phyloP scores from a whole-genome alignment of 2,113 vertebrate species.

The Hippopotamus amphibius region DNA sequence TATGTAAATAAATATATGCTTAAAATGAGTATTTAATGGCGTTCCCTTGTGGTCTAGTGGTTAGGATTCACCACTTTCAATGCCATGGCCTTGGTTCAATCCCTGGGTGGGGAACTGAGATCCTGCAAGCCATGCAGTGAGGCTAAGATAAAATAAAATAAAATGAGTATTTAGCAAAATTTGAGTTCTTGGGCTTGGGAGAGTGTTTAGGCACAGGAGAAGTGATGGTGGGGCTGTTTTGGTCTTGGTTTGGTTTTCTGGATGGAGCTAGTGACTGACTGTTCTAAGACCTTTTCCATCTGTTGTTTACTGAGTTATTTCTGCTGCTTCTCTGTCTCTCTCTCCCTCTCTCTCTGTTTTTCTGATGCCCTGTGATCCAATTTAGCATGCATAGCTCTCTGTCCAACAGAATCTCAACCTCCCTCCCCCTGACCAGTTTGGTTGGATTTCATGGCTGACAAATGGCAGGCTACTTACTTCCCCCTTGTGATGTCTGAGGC shows the following conservation, averaged over 20 bases:
- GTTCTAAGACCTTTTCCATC: constrained; percentile 95
- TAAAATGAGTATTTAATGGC: neutral
- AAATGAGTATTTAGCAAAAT: neutral
- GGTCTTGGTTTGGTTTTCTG: constrained; percentile 86
- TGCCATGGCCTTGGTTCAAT: neutral
- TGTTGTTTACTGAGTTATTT: constrained; percentile 93
- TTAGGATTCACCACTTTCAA: neutral
- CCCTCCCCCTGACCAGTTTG: constrained; percentile 89
- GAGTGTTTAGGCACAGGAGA: neutral
- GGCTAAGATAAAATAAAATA: neutral
- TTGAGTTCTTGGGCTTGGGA: neutral
- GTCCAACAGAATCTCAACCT: constrained; percentile 89
- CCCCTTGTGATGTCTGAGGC: constrained; percentile 82
- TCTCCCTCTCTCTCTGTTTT: constrained; percentile 87
- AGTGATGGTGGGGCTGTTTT: no score
- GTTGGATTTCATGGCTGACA: constrained; percentile 92
- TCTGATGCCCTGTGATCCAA: constrained; percentile 90
- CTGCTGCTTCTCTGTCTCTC: constrained; percentile 91
- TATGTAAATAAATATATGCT: neutral
- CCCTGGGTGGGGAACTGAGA: neutral
- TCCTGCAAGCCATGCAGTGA: neutral
- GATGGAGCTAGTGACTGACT: constrained; percentile 92
- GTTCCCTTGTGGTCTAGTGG: neutral
- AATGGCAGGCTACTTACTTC: constrained; percentile 83
- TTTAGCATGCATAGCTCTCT: constrained; percentile 93